Evolutionary conservation across 2,888 invertebrate genomes (phyloP).

Genomic region (Baronia brevicornis): DNA sequence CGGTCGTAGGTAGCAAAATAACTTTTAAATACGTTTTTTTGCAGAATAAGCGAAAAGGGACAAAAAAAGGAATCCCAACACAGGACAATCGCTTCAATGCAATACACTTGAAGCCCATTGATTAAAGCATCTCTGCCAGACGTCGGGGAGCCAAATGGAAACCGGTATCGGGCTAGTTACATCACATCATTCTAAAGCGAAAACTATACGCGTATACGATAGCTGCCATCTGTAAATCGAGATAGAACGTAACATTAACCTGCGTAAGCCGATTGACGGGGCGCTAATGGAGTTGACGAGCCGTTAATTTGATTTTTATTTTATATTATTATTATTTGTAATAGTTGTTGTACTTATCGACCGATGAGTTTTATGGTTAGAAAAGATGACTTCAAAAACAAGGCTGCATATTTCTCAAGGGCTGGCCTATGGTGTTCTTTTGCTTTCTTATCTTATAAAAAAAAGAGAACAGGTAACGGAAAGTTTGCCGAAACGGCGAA

Average conservation of each 20-base stretch:
- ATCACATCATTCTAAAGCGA: conserved; percentile 42
- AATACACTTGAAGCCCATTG: conserved; percentile 51
- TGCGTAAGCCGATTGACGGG: neutral
- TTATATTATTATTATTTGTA: too few species aligned
- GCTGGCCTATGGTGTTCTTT: too few species aligned
- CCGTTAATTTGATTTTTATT: too few species aligned
- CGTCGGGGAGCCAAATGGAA: conserved; percentile 60
- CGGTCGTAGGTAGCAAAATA: too few species aligned
- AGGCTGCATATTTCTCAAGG: too few species aligned
- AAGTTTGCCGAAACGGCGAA: too few species aligned
- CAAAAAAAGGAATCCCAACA: conserved; percentile 24
- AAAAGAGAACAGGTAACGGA: too few species aligned
- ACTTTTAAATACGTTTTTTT: neutral
- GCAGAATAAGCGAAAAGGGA: conserved; percentile 1
- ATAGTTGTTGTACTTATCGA: too few species aligned
- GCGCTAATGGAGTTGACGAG: conserved; percentile 4
- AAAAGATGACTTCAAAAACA: too few species aligned
- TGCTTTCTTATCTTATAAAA: too few species aligned
- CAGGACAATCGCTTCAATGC: conserved; percentile 48
- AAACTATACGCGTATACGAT: conserved; percentile 25
- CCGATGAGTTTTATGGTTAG: too few species aligned
- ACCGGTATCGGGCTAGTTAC: conserved; percentile 58
- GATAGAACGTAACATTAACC: neutral
- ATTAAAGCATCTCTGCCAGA: conserved; percentile 52
- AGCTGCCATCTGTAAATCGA: neutral